Evolutionary conservation across 2,797 vertebrate species (phyloP).

Genomic region (Leuciscus waleckii): DNA sequence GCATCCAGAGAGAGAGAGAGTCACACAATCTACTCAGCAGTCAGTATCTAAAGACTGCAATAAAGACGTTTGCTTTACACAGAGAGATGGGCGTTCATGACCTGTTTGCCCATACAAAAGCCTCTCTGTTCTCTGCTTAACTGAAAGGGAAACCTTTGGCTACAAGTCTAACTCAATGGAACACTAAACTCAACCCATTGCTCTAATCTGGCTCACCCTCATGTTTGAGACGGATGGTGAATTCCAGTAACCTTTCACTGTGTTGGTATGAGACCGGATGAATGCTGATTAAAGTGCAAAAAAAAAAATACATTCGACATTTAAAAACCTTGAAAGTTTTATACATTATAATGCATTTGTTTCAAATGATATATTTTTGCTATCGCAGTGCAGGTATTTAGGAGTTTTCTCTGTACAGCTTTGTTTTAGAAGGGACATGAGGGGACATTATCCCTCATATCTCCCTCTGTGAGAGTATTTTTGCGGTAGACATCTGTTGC

Average conservation of each 20-base stretch:
- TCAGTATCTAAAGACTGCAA: constrained; percentile 45
- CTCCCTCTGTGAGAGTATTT: background rate
- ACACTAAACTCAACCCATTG: constrained; percentile 22
- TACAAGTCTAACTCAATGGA: constrained; percentile 14
- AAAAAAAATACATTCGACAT: background rate
- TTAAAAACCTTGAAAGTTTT: background rate
- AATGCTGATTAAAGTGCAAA: background rate
- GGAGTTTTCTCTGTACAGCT: background rate
- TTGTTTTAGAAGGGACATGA: background rate
- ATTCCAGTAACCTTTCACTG: constrained; percentile 25
- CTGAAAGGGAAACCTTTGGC: constrained; percentile 34
- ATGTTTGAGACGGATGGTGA: background rate
- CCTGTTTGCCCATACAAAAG: constrained; percentile 48
- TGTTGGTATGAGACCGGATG: constrained; percentile 20
- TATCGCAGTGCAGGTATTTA: background rate
- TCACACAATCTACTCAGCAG: constrained; percentile 41
- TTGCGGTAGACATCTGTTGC: constrained; percentile 15
- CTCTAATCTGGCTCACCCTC: constrained; percentile 4
- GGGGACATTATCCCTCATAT: constrained; percentile 3
- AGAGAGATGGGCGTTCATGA: constrained; percentile 29
- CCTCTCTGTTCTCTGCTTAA: constrained; percentile 45
- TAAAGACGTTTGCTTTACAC: constrained; percentile 41
- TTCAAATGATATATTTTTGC: background rate
- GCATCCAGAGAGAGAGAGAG: constrained; percentile 47
- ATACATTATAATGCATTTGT: background rate